Evolutionary conservation across 2,113 vertebrate species (phyloP), one percentile per base, ranked within the genome.

Genomic region (Ascaphus truei): DNA sequence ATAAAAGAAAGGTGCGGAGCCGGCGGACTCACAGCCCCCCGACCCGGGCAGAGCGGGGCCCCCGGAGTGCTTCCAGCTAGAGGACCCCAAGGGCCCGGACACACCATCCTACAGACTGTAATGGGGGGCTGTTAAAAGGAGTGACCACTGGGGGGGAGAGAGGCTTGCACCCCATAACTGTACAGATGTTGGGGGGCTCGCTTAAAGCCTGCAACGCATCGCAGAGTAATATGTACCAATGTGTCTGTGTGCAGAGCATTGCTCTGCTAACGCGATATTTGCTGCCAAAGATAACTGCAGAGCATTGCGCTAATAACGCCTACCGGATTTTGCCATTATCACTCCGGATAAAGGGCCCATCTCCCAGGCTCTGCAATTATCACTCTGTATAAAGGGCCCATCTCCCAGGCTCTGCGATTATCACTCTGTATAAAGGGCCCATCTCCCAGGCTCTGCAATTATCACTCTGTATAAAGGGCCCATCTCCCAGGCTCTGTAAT

Each of bases 31-130:
- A 96, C 0, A 86, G 86, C 1, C 79, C 82, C 5, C 84, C 74
- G 3, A 82, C 66, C 0, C 85, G 89, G 6, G 80, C 89, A 0
- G 91, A 93, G 27, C 84, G 96, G 55, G 90, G 90, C 0, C 96
- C 95, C 5, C 92, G 96, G 68, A 96, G 94, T 6, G 84, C 90
- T 0, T 83, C 84, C n/a, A 84, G 73, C 53, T 86, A 92, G 88
- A 95, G 71, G 22, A 76, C 43, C 29, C 11, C 13, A 37, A 26
- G 33, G 9, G 10, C 37, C 3, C 13, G 65, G 65, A 30, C 26
- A 50, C 25, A 57, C 62, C 45, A 1, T 74, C 75, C 73, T 77
- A 55, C 72, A 68, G 73, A 71, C 55, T 37, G 62, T 53, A 62
- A 55, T 26, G 23, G 22, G 31, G 25, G 41, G 25, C 22, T 26